Base-by-base conservation (phyloP, 2,888 invertebrate species). In the Thymelicus acteon region DNA sequence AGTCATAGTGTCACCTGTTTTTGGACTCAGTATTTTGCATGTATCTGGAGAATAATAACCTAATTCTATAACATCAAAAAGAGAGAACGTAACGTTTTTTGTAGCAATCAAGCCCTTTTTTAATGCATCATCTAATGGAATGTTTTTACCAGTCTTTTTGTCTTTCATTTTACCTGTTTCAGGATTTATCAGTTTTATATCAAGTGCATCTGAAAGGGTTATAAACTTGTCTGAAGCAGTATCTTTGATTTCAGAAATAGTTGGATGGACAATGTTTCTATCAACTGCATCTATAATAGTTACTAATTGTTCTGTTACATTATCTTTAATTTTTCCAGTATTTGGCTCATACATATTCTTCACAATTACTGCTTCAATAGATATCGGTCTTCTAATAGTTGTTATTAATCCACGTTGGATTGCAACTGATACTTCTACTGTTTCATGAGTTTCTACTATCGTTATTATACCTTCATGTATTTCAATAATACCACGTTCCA, bases 221-320 rank as follows among this genome's bases (percentile, higher is more conserved):
- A 98, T 87, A 75, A 96, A 96, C 75, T 95, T 95, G 67, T 97
- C 96, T 61, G 95, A 95, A 78, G 95, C 95, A 0, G 96, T 96
- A 83, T 98, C 97, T 84, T 96, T 96, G 75, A 98, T 96, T 86
- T 97, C 95, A 6, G 97, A 97, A 76, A 97, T 96, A 73, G 96
- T 96, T 0, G 97, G 96, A 87, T 98, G 97, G 40, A 98, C 95
- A 74, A 98, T 95, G 77, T 97, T 96, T 79, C 97, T 95, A 76
- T 96, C 95, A 62, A 98, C 95, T 2, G 97, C 97, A 81, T 97
- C 97, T 65, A 95, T 95, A 24, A 98, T 94, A 76, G 96, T 95
- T 0, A 98, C 93, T 75, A 95, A 90, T 85, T 97, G 96, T 79
- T 96, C 95, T 48, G 97, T 96, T 74, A 97, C 91, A 37, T 95